A percentile compares a stretch with the other conserved stretches of the same genome.
Conservation (phyloP, 2,113 vertebrate genomes). For the Potamarius usumacintae region DNA sequence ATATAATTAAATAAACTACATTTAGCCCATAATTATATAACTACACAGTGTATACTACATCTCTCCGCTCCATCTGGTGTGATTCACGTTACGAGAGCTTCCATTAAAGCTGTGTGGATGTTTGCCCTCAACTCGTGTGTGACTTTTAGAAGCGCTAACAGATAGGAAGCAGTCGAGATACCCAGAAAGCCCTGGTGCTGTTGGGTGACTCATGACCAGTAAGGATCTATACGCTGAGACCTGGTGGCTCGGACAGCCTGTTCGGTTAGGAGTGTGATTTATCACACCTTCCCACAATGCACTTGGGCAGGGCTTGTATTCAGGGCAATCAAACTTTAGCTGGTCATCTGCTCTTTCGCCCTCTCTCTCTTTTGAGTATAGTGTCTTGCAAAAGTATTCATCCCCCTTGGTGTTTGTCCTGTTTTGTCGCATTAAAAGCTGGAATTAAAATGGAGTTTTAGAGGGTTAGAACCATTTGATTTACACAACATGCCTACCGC, state of each 20-base stretch:
- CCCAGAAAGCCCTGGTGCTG: conserved; percentile 32
- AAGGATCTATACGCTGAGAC: conserved; percentile 28
- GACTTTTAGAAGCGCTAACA: conserved; percentile 18
- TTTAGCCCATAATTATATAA: conserved; percentile 7
- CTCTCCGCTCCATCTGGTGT: conserved; percentile 22
- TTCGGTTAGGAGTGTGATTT: conserved; percentile 22
- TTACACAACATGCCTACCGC: no score
- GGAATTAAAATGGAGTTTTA: no score
- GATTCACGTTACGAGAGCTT: conserved; percentile 30
- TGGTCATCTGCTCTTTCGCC: neutral
- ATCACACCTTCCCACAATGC: conserved; percentile 32
- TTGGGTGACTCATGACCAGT: conserved; percentile 17
- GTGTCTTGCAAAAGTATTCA: no score
- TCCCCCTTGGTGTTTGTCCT: no score
- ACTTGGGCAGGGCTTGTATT: neutral
- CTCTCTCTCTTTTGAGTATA: no score
- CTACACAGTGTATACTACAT: neutral
- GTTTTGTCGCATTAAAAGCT: no score
- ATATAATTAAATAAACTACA: conserved; percentile 41
- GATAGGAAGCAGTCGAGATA: conserved; percentile 12
- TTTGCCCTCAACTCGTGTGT: conserved; percentile 35
- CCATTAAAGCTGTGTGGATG: conserved; percentile 50
- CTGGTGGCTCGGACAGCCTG: conserved; percentile 42
- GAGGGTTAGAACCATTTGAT: no score
- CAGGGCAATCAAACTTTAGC: no score